Conservation (phyloP, 2,888 invertebrate genomes). For the Melanargia galathea region DNA sequence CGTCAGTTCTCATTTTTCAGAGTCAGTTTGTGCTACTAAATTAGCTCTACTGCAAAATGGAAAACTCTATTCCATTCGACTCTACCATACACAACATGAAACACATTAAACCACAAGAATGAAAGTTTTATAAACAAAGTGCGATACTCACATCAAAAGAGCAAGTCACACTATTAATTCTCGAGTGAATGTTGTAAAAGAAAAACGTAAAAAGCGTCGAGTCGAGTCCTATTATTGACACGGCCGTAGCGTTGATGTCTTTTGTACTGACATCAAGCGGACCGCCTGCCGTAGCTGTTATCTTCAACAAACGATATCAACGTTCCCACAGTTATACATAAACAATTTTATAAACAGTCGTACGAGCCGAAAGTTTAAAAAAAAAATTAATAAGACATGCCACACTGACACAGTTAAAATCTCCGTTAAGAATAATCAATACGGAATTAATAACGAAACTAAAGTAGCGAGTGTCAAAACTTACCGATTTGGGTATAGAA, state of each 20-base stretch:
- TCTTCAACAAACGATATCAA: conserved; percentile 48
- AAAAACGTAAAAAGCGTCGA: conserved; percentile 46
- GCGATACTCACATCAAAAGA: conserved; percentile 40
- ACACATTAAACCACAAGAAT: conserved; percentile 29
- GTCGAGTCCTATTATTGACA: conserved; percentile 45
- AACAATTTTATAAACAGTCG: conserved; percentile 39
- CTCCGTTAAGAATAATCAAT: conserved; percentile 30
- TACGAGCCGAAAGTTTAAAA: conserved; percentile 37
- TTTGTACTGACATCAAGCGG: conserved; percentile 54
- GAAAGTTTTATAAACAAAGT: conserved; percentile 36
- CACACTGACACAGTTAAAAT: conserved; percentile 40
- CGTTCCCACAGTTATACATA: conserved; percentile 35
- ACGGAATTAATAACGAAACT: conserved; percentile 11
- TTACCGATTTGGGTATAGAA: conserved; percentile 51
- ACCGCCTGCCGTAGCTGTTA: conserved; percentile 48
- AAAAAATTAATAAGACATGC: conserved; percentile 39
- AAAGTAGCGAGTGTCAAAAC: conserved; percentile 22
- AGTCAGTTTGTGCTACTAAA: too few species aligned
- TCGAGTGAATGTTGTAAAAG: conserved; percentile 46
- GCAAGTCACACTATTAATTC: conserved; percentile 51
- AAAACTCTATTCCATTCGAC: not conserved
- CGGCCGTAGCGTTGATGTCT: conserved; percentile 70
- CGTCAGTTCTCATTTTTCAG: too few species aligned
- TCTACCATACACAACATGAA: conserved; percentile 3
- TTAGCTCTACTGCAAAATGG: not conserved